Evolutionary conservation across 2,888 invertebrate genomes (phyloP).

Genomic region (Drosophila birchii): DNA sequence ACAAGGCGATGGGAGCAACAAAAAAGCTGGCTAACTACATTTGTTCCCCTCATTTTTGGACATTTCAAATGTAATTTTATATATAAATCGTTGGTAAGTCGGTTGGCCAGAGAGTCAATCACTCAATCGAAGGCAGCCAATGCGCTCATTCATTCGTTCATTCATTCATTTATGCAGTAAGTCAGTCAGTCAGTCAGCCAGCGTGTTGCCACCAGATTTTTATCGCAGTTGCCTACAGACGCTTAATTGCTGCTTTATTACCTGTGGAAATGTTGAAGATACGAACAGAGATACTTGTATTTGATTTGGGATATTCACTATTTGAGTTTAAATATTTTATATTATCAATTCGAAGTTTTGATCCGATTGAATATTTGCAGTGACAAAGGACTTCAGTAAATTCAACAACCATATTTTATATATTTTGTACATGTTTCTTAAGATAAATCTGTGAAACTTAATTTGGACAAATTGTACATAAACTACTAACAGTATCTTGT

Average conservation of each 20-base stretch:
- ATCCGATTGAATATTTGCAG: not conserved
- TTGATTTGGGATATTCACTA: not conserved
- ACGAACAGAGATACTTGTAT: not conserved
- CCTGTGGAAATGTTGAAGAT: constrained; percentile 38
- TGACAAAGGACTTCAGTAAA: too few relatives aligned
- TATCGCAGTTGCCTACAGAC: constrained; percentile 65
- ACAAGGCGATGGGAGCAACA: constrained; percentile 52
- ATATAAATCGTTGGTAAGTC: constrained; percentile 52
- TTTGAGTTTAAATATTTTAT: not conserved
- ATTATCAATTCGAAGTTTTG: not conserved
- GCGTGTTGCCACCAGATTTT: constrained; percentile 67
- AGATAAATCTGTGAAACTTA: too few relatives aligned
- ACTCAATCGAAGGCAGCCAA: constrained; percentile 27
- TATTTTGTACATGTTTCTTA: too few relatives aligned
- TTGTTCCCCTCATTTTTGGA: constrained; percentile 61
- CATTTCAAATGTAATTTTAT: constrained; percentile 76
- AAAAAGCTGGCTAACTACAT: constrained; percentile 50
- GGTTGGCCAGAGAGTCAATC: constrained; percentile 44
- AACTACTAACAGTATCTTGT: not conserved
- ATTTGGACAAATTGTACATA: not conserved
- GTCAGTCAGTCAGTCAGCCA: constrained; percentile 41
- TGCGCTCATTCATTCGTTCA: constrained; percentile 29
- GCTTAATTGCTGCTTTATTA: constrained; percentile 73
- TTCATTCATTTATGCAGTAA: constrained; percentile 42
- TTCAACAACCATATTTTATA: not conserved